Percentiles rank a stretch among this genome's conserved stretches.
phyloP scores from a whole-genome alignment of 1,140 invertebrate genomes.

The Drosophila eugracilis region DNA sequence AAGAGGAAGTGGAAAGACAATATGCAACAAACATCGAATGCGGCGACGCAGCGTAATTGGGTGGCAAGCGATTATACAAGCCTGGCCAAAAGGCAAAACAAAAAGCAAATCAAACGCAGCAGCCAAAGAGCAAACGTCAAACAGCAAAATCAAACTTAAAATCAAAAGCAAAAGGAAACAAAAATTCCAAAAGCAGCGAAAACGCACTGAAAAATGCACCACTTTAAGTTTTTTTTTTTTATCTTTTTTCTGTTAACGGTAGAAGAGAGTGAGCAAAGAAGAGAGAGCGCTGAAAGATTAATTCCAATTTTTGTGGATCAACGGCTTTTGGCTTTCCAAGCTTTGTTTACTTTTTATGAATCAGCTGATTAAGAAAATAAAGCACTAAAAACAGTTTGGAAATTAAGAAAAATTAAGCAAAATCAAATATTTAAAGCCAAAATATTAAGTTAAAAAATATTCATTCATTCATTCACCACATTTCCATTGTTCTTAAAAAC shows the following conservation, averaged over 20 bases:
- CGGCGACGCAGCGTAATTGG: constrained; percentile 75
- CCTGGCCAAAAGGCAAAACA: constrained; percentile 39
- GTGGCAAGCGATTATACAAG: constrained; percentile 75
- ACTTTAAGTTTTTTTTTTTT: too few relatives aligned
- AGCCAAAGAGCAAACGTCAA: constrained; percentile 45
- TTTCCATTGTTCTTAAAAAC: background rate
- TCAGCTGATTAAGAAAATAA: constrained; percentile 40
- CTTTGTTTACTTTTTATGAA: constrained; percentile 42
- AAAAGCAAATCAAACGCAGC: constrained; percentile 31
- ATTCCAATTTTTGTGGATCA: constrained; percentile 29
- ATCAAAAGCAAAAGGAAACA: constrained; percentile 23
- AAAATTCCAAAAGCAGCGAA: constrained; percentile 9
- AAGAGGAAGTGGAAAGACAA: constrained; percentile 81
- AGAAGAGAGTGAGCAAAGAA: constrained; percentile 4
- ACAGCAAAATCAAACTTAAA: constrained; percentile 47
- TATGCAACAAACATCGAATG: constrained; percentile 71
- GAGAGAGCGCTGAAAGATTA: constrained; percentile 18
- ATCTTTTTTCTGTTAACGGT: background rate
- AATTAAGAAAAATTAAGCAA: too few relatives aligned
- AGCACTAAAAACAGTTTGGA: constrained; percentile 1
- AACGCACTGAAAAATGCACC: constrained; percentile 26
- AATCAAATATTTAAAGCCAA: too few relatives aligned
- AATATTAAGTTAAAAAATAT: too few relatives aligned
- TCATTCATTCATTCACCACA: too few relatives aligned
- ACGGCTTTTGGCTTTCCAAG: constrained; percentile 36